Percentiles rank a stretch among this genome's conserved stretches.
Evolutionary conservation across 1,140 invertebrate species (phyloP).

Genomic region (Papilio dardanus): DNA sequence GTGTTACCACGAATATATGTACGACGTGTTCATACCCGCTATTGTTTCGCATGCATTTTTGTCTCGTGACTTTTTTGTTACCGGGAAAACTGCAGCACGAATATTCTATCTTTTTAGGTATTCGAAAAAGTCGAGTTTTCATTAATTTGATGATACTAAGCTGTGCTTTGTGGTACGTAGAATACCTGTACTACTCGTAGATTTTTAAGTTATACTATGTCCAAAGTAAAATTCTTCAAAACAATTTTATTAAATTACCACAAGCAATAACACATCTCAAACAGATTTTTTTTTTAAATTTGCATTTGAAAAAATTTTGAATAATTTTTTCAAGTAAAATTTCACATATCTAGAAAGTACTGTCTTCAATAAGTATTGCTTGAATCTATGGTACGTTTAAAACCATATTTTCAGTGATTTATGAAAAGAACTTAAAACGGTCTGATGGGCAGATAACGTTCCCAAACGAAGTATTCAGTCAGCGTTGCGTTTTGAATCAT

Average conservation of each 20-base stretch:
- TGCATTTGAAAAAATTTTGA: too few relatives aligned
- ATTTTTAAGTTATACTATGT: too few relatives aligned
- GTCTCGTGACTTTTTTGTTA: neutral
- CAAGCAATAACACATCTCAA: too few relatives aligned
- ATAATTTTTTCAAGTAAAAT: too few relatives aligned
- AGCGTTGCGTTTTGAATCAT: constrained; percentile 26
- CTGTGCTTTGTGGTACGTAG: neutral
- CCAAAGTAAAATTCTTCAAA: too few relatives aligned
- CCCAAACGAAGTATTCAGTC: constrained; percentile 46
- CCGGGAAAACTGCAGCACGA: neutral
- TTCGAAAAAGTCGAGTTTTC: neutral
- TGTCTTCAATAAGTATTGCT: too few relatives aligned
- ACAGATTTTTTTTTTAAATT: too few relatives aligned
- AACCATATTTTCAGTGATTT: neutral
- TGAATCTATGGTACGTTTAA: neutral
- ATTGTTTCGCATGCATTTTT: constrained; percentile 36
- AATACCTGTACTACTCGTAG: too few relatives aligned
- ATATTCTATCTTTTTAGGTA: neutral
- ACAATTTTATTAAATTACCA: too few relatives aligned
- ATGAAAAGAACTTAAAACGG: constrained; percentile 42
- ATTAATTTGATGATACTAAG: constrained; percentile 24
- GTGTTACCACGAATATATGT: constrained; percentile 45
- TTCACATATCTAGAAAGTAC: too few relatives aligned
- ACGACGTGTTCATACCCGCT: constrained; percentile 29
- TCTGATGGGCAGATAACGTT: constrained; percentile 47